These are phyloP conservation scores for Eudorcas thomsonii DNA, from an alignment of 2,113 vertebrate species.

Conservation along the genomic window DNA sequence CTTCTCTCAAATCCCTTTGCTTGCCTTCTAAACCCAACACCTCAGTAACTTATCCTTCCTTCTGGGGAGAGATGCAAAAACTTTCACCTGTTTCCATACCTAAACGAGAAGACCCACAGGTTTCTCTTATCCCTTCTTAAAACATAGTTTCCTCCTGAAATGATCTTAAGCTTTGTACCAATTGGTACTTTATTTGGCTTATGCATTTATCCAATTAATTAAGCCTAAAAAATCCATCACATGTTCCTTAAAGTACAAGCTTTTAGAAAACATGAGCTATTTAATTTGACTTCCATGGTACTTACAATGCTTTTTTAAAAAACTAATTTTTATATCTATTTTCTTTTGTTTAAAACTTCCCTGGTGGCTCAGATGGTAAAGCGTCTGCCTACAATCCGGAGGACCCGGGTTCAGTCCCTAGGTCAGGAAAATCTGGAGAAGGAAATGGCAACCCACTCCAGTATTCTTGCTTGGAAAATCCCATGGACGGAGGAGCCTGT, in stretches of 20 bases:
- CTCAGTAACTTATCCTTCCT: not conserved
- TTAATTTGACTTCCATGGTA: not conserved
- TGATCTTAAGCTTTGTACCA: not conserved
- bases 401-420: too few relatives aligned
- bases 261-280: not conserved
- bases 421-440: too few relatives aligned
- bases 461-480: too few relatives aligned
- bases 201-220: not conserved
- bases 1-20: not conserved
- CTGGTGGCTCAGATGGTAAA: too few relatives aligned
- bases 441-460: too few relatives aligned
- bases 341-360: not conserved
- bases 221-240: not conserved
- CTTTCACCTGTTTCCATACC: not conserved
- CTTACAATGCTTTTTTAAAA: not conserved
- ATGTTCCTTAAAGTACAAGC: not conserved
- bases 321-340: slow-evolving; percentile 9
- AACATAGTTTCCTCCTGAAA: not conserved
- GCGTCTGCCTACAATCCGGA: too few relatives aligned
- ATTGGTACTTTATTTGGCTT: not conserved
- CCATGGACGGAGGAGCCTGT: too few relatives aligned
- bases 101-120: not conserved
- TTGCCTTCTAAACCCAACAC: not conserved
- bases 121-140: not conserved
- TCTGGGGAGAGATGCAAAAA: not conserved